phyloP scores from a whole-genome alignment of 2,797 vertebrate genomes.

The Lutjanus argentimaculatus region DNA sequence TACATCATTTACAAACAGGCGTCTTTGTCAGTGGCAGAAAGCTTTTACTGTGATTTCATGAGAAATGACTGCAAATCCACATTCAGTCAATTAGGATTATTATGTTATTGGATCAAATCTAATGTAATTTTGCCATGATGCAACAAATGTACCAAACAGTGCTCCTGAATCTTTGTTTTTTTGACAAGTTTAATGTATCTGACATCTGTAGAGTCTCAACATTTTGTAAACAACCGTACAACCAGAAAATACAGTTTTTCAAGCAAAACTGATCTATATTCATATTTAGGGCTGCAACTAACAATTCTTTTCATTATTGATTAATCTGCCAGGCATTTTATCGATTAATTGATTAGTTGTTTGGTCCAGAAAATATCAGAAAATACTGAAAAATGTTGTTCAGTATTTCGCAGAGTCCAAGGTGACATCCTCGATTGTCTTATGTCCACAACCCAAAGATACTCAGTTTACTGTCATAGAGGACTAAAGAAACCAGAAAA shows the following conservation, averaged over 20 bases:
- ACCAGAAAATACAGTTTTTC: not conserved
- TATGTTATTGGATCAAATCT: not conserved
- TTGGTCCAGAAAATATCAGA: too few relatives aligned
- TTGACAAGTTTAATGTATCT: not conserved
- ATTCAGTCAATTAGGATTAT: not conserved
- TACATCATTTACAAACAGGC: not conserved
- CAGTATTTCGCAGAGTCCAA: too few relatives aligned
- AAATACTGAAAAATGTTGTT: too few relatives aligned
- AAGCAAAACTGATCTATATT: not conserved
- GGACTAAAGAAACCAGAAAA: too few relatives aligned
- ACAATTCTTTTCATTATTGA: too few relatives aligned
- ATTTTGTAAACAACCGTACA: not conserved
- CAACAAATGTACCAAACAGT: not conserved
- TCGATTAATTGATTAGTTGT: too few relatives aligned
- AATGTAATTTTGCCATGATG: not conserved
- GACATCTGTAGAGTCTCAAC: not conserved
- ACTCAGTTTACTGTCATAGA: too few relatives aligned
- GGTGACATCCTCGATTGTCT: too few relatives aligned
- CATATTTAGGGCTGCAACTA: too few relatives aligned
- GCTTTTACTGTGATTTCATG: not conserved
- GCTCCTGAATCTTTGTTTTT: slow-evolving; percentile 1
- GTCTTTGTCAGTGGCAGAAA: not conserved
- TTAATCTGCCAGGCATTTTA: too few relatives aligned
- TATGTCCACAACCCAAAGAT: too few relatives aligned
- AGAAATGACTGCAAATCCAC: not conserved